Conservation (phyloP, 30 jellyfish, hydroid and myxozoan species). For the Aurelia sp. region DNA sequence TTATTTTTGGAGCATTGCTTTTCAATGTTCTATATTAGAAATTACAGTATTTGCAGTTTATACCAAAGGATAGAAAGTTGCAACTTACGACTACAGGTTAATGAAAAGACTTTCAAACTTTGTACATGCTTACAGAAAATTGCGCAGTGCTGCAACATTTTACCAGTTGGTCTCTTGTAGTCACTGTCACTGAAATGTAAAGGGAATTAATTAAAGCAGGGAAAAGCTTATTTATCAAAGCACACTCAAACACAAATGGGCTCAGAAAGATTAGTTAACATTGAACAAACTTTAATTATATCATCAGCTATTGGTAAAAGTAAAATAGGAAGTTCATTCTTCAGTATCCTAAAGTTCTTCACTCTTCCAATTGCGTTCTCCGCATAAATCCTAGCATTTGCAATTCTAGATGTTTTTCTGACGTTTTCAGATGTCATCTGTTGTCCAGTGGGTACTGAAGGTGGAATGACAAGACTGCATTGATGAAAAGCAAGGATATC, state of each 20-base stretch:
- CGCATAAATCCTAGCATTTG: constrained; percentile 34
- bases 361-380: constrained; percentile 55
- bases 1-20: too few relatives aligned
- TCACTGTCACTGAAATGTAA: too few relatives aligned
- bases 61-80: too few relatives aligned
- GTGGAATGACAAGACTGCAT: constrained; percentile 9
- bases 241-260: neutral
- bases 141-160: too few relatives aligned
- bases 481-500: neutral
- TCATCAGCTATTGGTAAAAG: constrained; percentile 1
- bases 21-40: too few relatives aligned
- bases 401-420: neutral
- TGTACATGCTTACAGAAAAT: too few relatives aligned
- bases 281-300: neutral
- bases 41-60: too few relatives aligned
- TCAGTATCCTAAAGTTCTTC: constrained; percentile 1
- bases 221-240: too few relatives aligned
- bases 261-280: neutral
- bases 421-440: constrained; percentile 15
- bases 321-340: neutral
- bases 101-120: too few relatives aligned
- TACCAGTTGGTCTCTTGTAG: too few relatives aligned
- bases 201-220: too few relatives aligned
- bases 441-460: neutral
- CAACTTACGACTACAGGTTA: too few relatives aligned